phyloP scores from a whole-genome alignment of 2,888 invertebrate species.

The Cantharis rustica region DNA sequence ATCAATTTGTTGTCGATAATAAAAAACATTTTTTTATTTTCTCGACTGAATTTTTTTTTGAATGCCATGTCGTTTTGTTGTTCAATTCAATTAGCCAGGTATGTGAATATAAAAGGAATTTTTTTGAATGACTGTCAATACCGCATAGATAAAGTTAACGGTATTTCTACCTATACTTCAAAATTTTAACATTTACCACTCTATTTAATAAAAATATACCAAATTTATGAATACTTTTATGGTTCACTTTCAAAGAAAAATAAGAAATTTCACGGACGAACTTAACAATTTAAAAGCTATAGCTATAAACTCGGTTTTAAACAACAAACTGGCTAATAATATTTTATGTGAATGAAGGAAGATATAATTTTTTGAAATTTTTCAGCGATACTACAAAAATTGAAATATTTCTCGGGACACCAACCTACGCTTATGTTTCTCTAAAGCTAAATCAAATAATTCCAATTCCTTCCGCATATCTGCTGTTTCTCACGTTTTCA shows the following conservation, averaged over 20 bases:
- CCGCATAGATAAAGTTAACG: background rate
- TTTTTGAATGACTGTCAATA: background rate
- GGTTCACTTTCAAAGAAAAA: background rate
- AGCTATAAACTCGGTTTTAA: background rate
- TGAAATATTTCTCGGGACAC: background rate
- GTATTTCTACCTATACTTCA: background rate
- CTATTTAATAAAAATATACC: background rate
- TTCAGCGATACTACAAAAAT: background rate
- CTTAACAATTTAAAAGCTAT: background rate
- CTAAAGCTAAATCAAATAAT: conserved; percentile 38
- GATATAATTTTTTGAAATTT: background rate
- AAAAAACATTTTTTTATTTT: background rate
- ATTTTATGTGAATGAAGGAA: background rate
- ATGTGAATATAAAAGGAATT: background rate
- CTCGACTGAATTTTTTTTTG: background rate
- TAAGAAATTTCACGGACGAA: background rate
- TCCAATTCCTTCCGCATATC: conserved; percentile 43
- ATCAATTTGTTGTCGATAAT: background rate
- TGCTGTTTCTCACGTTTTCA: conserved; percentile 47
- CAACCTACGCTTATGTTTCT: conserved; percentile 9
- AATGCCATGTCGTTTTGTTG: background rate
- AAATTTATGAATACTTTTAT: background rate
- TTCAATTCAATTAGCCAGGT: background rate
- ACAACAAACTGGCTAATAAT: background rate
- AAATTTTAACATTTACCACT: background rate